phyloP scores from a whole-genome alignment of 2,797 vertebrate genomes.

The Eptatretus atami region DNA sequence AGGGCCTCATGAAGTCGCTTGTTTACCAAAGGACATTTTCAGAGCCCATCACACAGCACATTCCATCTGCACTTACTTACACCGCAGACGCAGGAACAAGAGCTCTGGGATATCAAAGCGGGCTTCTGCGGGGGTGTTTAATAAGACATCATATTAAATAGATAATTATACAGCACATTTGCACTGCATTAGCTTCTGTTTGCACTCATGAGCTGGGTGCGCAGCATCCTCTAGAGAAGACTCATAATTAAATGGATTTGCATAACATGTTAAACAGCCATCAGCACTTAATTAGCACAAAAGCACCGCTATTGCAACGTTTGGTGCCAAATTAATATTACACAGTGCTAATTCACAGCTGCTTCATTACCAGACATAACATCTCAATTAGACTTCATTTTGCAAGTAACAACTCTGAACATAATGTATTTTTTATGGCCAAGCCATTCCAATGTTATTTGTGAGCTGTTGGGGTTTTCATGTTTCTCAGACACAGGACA shows the following conservation, averaged over 20 bases:
- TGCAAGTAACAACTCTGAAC: not conserved
- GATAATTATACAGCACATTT: conserved; percentile 5
- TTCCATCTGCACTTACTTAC: no score
- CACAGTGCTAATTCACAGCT: conserved; percentile 4
- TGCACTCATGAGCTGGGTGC: not conserved
- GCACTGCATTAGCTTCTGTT: conserved; percentile 3
- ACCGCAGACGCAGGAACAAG: no score
- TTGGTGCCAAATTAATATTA: conserved; percentile 2
- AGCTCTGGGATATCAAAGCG: no score
- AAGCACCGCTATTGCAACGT: not conserved
- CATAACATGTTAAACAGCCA: conserved; percentile 6
- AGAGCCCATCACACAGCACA: no score
- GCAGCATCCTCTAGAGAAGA: conserved; percentile 1
- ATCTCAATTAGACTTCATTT: conserved; percentile 5
- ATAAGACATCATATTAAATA: conserved; percentile 4
- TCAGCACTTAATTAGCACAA: conserved; percentile 4
- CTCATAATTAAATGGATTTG: conserved; percentile 6
- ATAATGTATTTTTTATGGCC: no score
- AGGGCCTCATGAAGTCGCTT: no score
- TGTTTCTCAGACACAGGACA: no score
- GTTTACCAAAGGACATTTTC: no score
- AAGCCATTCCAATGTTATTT: no score
- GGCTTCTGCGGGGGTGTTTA: no score
- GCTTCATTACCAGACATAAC: conserved; percentile 3
- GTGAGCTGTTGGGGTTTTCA: no score